Conservation (phyloP, 1,140 invertebrate genomes). For the Drosophila prosaltans region DNA sequence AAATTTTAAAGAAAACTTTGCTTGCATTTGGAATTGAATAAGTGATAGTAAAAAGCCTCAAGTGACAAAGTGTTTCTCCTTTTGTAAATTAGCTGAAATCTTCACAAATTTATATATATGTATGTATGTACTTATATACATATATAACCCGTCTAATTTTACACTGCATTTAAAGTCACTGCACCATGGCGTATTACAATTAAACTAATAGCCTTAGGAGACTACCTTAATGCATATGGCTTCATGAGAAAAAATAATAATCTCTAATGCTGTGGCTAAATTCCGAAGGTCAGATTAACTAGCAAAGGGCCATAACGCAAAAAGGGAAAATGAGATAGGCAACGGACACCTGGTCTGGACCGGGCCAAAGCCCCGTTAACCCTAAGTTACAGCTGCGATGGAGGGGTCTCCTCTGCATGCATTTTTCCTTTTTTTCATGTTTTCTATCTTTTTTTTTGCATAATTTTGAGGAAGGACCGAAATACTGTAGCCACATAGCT, state of each 20-base stretch:
- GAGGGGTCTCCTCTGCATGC: conserved; percentile 15
- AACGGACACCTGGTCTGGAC: conserved; percentile 1
- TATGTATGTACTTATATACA: no score
- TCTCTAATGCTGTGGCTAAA: conserved; percentile 22
- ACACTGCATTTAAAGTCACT: neutral
- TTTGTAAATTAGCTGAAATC: no score
- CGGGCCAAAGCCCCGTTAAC: conserved; percentile 22
- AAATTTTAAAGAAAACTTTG: no score
- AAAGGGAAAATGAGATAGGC: conserved; percentile 44
- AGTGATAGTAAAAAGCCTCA: no score
- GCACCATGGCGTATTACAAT: conserved; percentile 2
- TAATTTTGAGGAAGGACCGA: conserved; percentile 10
- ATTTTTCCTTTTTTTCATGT: conserved; percentile 19
- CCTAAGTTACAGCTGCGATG: conserved; percentile 36
- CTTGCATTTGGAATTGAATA: no score
- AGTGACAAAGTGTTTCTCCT: no score
- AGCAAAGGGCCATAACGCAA: conserved; percentile 26
- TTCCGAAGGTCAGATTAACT: conserved; percentile 20
- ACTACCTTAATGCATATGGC: neutral
- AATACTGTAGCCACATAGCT: conserved; percentile 22
- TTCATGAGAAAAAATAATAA: conserved; percentile 5
- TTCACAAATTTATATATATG: no score
- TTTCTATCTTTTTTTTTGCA: conserved; percentile 33
- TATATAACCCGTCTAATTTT: neutral
- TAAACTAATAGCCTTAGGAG: conserved; percentile 4